Evolutionary conservation across 2,797 vertebrate species (phyloP), one percentile per base, ranked within the genome.

Genomic region (Neostethus bicornis): DNA sequence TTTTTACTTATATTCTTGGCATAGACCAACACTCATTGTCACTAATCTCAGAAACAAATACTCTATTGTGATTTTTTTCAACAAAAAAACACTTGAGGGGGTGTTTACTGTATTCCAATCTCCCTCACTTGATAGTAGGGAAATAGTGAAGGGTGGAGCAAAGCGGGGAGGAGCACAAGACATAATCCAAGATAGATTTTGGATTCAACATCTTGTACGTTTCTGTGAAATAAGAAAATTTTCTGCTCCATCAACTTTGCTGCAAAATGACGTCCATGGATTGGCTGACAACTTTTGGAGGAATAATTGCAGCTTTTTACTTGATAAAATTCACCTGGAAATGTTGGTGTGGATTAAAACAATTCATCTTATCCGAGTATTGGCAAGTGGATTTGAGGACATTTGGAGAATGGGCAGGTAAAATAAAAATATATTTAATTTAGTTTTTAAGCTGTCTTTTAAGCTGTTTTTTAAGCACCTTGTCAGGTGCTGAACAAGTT

Each of bases 391-490:
- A 92, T 48, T 55, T 93, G 28, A 85, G 59, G 55, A 71, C 16
- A 7, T 90, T 81, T 17, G 92, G 92, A 1, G 78, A 78, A 68
- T 93, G 92, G 92, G 92, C 92, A 86, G 92, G 92, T 93, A 85
- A 84, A 37, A 21, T 41, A 34, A 24, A 53, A 0, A 13, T n/a
- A 38, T 5, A 28, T 2, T 21, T 32, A 2, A 14, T 55, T 13
- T 28, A 31, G 0, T 49, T 9, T 20, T 29, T 8, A 31, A 3
- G 11, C n/a, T 37, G 5, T 2, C 5, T 56, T 16, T 8, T 17
- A 12, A 2, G 16, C 4, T 42, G 39, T 14, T 34, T 34, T 14
- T 16, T 35, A 35, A 2, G 1, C 41, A 9, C n/a, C n/a, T 42
- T 14, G 4, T 5, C 3, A 10, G 3, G 8, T 16, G 11, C 17